A percentile compares a stretch with the other conserved stretches of the same genome.
Evolutionary conservation across 92 coral and sea anemone species (phyloP).

Genomic region (Porites rus): DNA sequence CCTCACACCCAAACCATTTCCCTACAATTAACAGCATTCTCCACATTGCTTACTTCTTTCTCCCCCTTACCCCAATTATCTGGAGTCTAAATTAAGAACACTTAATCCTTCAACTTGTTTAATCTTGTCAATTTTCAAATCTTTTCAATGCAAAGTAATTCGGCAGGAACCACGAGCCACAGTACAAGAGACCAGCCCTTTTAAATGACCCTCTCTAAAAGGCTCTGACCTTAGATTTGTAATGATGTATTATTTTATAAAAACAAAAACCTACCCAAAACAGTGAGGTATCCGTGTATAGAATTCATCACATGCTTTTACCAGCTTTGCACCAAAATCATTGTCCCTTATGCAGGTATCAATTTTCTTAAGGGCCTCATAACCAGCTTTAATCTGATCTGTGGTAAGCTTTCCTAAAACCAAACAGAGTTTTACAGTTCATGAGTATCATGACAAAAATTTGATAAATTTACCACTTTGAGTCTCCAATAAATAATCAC

Average conservation of each 20-base stretch:
- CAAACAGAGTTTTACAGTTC: not conserved
- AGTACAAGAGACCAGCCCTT: too few species aligned
- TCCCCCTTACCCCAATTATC: not conserved
- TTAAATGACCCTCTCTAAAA: too few species aligned
- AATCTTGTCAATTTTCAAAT: too few species aligned
- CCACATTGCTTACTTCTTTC: not conserved
- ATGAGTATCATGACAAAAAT: not conserved
- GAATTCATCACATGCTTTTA: slow-evolving; percentile 93
- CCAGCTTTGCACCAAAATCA: slow-evolving; percentile 88
- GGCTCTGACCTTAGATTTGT: too few species aligned
- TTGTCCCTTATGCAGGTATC: slow-evolving; percentile 82
- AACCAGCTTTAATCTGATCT: slow-evolving; percentile 97
- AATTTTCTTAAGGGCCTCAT: slow-evolving; percentile 86
- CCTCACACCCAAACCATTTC: not conserved
- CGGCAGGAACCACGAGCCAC: too few species aligned
- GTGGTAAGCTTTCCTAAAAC: slow-evolving; percentile 89
- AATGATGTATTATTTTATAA: too few species aligned
- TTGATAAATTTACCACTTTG: not conserved
- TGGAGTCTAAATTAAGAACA: not conserved
- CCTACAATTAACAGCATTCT: not conserved
- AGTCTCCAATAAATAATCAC: too few species aligned
- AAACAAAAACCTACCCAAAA: slow-evolving; percentile 79
- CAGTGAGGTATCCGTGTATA: slow-evolving; percentile 98
- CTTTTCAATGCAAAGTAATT: too few species aligned
- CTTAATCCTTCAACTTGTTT: too few species aligned